Conservation (phyloP, 2,797 vertebrate species). For the Perdix hodgsoniae region DNA sequence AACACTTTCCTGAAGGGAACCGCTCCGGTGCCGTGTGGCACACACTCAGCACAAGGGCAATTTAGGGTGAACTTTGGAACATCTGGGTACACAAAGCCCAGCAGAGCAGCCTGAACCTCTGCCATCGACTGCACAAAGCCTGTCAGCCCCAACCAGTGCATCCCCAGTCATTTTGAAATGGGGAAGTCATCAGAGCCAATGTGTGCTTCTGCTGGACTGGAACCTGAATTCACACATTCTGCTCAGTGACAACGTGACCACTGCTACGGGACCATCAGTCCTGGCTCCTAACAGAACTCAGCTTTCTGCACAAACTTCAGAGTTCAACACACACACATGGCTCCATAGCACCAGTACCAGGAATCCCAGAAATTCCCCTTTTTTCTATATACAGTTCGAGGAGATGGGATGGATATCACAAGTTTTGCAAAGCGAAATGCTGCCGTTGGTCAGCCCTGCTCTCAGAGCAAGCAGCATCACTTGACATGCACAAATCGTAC, state of each 20-base stretch:
- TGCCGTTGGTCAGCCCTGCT: background rate
- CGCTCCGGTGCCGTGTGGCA: background rate
- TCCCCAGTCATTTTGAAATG: background rate
- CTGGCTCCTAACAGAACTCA: background rate
- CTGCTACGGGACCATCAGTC: background rate
- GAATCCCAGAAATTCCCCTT: background rate
- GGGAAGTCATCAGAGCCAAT: background rate
- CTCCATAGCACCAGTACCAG: background rate
- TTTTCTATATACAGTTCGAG: background rate
- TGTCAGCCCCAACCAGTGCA: background rate
- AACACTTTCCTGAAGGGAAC: background rate
- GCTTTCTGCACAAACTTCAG: background rate
- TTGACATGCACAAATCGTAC: conserved; percentile 77
- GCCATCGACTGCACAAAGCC: background rate
- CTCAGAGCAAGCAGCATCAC: conserved; percentile 39
- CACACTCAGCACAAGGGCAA: background rate
- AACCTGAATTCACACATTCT: fast-evolving
- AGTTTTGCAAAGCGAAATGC: background rate
- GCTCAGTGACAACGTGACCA: background rate
- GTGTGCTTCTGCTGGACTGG: background rate
- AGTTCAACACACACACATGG: background rate
- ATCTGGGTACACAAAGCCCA: background rate
- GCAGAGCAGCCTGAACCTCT: fast-evolving
- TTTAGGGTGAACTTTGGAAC: conserved; percentile 41
- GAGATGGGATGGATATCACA: background rate